A percentile compares a stretch with the other conserved stretches of the same genome.
These are phyloP conservation scores for Thryonomys swinderianus DNA, from an alignment of 2,113 vertebrate species.

Conservation along the genomic window DNA sequence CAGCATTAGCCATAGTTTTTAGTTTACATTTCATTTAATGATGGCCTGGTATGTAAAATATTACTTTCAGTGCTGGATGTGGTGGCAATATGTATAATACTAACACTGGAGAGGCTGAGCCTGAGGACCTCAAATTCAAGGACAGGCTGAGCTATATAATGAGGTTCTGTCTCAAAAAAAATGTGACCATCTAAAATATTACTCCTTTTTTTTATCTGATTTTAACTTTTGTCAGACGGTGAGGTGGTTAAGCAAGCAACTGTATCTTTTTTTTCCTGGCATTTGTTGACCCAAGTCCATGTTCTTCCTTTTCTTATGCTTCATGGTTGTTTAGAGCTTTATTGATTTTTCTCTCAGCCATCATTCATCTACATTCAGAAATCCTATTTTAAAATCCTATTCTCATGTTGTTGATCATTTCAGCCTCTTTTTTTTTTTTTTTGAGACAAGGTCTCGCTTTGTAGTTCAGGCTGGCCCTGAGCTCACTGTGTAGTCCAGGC, in stretches of 20 bases:
- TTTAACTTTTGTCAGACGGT: neutral
- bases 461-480: no score
- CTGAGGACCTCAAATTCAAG: neutral
- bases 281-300: neutral
- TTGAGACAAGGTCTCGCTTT: no score
- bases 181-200: neutral
- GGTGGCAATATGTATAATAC: neutral
- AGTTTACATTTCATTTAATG: neutral
- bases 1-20: neutral
- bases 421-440: slow-evolving; percentile 33
- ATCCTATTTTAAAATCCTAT: slow-evolving; percentile 46
- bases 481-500: no score
- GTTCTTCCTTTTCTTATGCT: neutral
- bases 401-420: slow-evolving; percentile 62
- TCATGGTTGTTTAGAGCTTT: neutral
- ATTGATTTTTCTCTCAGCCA: slow-evolving; percentile 23
- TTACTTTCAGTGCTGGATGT: neutral
- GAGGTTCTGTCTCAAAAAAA: neutral
- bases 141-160: neutral
- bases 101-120: neutral
- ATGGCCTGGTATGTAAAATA: neutral
- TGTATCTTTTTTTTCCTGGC: neutral
- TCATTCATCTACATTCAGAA: neutral
- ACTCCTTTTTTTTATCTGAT: neutral
- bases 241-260: neutral